Base-by-base conservation (phyloP, 2,888 invertebrate genomes). In the Heliconius charithonia region DNA sequence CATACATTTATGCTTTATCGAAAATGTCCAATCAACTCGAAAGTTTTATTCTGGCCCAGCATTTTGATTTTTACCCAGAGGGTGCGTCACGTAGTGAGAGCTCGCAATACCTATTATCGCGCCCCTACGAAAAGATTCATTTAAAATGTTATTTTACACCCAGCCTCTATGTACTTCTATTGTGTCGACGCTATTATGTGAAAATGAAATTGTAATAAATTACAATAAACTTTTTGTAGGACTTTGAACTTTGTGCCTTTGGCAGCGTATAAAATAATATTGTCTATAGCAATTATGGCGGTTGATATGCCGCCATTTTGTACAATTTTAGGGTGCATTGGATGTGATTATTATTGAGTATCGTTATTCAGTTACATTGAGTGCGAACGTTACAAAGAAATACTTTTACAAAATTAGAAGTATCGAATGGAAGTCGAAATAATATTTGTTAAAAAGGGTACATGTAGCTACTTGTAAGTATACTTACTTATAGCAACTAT, bases 131-230 rank as follows among this genome's bases (percentile, higher is more conserved):
- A 92, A 92, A 93, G 94, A 94, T 94, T 94, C 92, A 95, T 94
- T 95, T 94, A 94, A 93, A 95, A 94, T 93, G 94, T 94, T 94
- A 94, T 94, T 94, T 93, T 93, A 94, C 92, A 93, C 94, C 93
- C 89, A 85, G 88, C 89, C 86, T 87, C 90, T 89, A 93, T 91
- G 87, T 92, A 89, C 89, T 87, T 85, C 89, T 87, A 89, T 92
- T 92, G 91, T 92, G 86, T 87, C 87, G 85, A 85, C 83, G 86
- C 87, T 86, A 83, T 84, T 84, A 83, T 84, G 81, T 83, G 80
- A 81, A 83, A 83, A 83, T 82, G 80, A 89, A 88, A 89, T 89
- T 90, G 89, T 91, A 90, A 92, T 91, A 81, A 84, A 83, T 83
- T 83, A 84, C 83, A 84, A 83, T 81, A 83, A 82, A 76, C 77